A percentile compares a stretch with the other conserved stretches of the same genome.
phyloP scores from a whole-genome alignment of 2,888 invertebrate species.

The Pogonocherus hispidulus region DNA sequence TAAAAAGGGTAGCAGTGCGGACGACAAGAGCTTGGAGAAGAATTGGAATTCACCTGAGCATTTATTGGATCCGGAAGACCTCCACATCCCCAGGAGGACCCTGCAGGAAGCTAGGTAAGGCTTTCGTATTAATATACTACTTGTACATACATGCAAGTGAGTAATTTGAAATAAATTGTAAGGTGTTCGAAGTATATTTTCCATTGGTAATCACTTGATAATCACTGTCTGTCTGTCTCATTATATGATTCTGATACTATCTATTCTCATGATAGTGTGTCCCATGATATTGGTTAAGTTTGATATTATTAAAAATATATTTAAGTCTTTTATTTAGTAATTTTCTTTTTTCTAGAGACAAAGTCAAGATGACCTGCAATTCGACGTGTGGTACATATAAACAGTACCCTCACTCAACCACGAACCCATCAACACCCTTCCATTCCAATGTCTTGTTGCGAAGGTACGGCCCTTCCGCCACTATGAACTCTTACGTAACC shows the following conservation, averaged over 20 bases:
- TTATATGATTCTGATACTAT: too few relatives aligned
- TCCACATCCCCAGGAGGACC: constrained; percentile 74
- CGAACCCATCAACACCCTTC: constrained; percentile 60
- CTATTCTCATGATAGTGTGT: too few relatives aligned
- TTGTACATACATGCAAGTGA: too few relatives aligned
- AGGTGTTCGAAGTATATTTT: too few relatives aligned
- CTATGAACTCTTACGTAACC: constrained; percentile 46
- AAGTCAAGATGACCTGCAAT: constrained; percentile 65
- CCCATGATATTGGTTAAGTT: too few relatives aligned
- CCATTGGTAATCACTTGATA: too few relatives aligned
- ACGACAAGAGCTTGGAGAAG: constrained; percentile 48
- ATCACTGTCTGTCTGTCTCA: too few relatives aligned
- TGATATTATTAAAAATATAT: too few relatives aligned
- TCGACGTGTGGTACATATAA: constrained; percentile 69
- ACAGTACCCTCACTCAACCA: constrained; percentile 45
- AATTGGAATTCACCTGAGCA: constrained; percentile 61
- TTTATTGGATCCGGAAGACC: constrained; percentile 55
- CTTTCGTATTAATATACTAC: constrained; percentile 43
- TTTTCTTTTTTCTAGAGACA: constrained; percentile 68
- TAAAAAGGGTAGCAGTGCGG: constrained; percentile 64
- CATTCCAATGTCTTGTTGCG: constrained; percentile 17
- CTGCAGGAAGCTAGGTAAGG: constrained; percentile 74
- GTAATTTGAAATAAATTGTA: too few relatives aligned
- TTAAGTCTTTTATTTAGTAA: constrained; percentile 48
- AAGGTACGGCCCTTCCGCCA: constrained; percentile 31